Conservation (phyloP, 2,888 invertebrate genomes). For the Arge pagana region DNA sequence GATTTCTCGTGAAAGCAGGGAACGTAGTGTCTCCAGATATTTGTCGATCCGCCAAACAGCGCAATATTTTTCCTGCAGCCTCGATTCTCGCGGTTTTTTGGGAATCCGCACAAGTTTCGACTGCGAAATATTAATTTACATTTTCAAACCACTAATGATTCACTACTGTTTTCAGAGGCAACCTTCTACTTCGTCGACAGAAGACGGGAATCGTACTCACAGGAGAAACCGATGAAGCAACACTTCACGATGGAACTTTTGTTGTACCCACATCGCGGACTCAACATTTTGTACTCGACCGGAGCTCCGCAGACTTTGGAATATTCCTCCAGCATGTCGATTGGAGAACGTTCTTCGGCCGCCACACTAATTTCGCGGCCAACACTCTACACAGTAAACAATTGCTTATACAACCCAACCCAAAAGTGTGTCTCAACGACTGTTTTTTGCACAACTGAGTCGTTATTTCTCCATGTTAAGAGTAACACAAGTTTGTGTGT, state of each 20-base stretch:
- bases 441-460: too few species aligned
- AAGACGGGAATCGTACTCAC: background rate
- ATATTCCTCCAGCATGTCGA: conserved; percentile 34
- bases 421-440: too few species aligned
- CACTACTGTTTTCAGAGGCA: conserved; percentile 3
- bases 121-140: too few species aligned
- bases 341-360: conserved; percentile 32
- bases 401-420: too few species aligned
- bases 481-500: too few species aligned
- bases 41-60: conserved; percentile 34
- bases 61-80: conserved; percentile 34
- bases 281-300: conserved; percentile 27
- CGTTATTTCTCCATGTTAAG: too few species aligned
- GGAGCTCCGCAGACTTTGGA: conserved; percentile 33
- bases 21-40: conserved; percentile 33
- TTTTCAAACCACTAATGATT: too few species aligned
- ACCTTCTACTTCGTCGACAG: too few species aligned
- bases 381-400: too few species aligned
- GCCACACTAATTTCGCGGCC: too few species aligned
- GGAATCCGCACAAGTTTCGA: conserved; percentile 26
- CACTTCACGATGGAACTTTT: conserved; percentile 34
- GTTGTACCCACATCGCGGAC: conserved; percentile 8
- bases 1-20: conserved; percentile 27
- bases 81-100: conserved; percentile 30
- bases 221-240: conserved; percentile 33